Conservation (phyloP, 2,113 vertebrate genomes). For the Elanoides forficatus region DNA sequence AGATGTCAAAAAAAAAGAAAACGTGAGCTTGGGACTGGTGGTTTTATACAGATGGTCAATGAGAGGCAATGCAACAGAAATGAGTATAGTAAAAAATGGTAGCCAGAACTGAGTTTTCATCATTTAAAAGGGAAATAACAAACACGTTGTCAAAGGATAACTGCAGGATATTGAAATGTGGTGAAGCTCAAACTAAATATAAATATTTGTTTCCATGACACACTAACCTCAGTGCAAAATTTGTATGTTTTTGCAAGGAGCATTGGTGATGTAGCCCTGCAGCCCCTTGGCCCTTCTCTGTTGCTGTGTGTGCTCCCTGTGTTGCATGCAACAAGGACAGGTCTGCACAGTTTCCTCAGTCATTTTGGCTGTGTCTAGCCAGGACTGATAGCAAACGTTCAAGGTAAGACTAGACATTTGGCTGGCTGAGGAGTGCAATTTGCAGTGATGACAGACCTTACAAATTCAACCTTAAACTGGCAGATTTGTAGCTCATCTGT, state of each 20-base stretch:
- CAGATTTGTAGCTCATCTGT: background rate
- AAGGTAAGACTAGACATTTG: background rate
- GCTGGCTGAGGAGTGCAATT: background rate
- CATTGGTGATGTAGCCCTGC: rapidly evolving
- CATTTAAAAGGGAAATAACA: background rate
- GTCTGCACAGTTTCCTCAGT: background rate
- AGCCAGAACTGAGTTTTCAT: background rate
- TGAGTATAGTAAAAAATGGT: background rate
- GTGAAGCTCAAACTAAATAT: background rate
- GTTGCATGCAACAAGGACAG: background rate
- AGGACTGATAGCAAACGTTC: background rate
- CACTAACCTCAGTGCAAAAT: background rate
- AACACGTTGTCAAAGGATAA: background rate
- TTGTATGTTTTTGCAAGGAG: background rate
- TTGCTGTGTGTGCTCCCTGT: rapidly evolving
- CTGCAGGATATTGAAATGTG: background rate
- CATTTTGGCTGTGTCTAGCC: background rate
- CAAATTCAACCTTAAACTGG: background rate
- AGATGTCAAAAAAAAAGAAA: background rate
- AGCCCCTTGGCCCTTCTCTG: rapidly evolving
- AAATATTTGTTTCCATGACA: background rate
- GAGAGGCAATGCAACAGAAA: background rate
- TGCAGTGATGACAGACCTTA: background rate
- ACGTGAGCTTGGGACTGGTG: background rate
- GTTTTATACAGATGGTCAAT: background rate